A percentile compares a stretch with the other conserved stretches of the same genome.
Evolutionary conservation across 2,113 vertebrate species (phyloP).

Genomic region (Calypte anna): DNA sequence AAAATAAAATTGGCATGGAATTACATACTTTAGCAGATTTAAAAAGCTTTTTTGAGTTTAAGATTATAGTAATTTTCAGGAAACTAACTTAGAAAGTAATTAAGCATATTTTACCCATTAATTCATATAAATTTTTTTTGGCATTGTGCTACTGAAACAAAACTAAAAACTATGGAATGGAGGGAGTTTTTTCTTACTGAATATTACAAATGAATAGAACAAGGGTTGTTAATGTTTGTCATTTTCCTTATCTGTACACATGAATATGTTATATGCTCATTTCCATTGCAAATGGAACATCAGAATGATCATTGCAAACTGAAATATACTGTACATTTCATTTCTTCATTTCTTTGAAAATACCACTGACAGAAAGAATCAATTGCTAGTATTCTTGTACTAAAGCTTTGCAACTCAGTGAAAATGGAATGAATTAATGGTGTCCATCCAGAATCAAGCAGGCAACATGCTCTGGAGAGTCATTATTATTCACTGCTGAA

Average conservation of each 20-base stretch:
- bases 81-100: constrained; percentile 46
- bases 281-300: constrained; percentile 60
- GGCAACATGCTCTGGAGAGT: neutral
- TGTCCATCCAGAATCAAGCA: constrained; percentile 25
- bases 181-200: constrained; percentile 56
- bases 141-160: constrained; percentile 14
- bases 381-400: neutral
- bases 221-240: constrained; percentile 65
- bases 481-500: constrained; percentile 14
- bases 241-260: constrained; percentile 70
- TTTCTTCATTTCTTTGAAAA: constrained; percentile 51
- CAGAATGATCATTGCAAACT: constrained; percentile 50
- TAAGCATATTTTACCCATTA: constrained; percentile 36
- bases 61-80: constrained; percentile 39
- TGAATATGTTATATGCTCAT: constrained; percentile 67
- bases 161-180: constrained; percentile 57
- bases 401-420: neutral
- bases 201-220: constrained; percentile 67
- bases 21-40: neutral
- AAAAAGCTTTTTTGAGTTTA: neutral
- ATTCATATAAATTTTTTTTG: constrained; percentile 31
- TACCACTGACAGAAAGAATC: constrained; percentile 7
- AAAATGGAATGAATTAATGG: neutral
- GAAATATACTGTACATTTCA: constrained; percentile 46
- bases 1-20: neutral